Conservation (phyloP, 2,113 vertebrate species). For the Mus pahari region DNA sequence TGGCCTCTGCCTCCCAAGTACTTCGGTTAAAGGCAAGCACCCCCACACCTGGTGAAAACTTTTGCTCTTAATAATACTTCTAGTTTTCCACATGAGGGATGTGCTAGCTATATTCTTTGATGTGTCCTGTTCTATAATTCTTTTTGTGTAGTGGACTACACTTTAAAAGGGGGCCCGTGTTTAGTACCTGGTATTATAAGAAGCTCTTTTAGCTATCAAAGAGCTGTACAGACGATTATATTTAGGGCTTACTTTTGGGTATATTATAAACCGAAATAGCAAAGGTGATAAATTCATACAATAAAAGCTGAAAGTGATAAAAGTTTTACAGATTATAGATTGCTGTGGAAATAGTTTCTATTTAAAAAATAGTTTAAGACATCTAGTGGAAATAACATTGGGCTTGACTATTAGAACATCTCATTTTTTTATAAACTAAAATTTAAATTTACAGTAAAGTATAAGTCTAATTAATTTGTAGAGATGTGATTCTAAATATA, state of each 20-base stretch:
- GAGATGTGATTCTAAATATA: not conserved
- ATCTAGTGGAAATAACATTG: not conserved
- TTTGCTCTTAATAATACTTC: not conserved
- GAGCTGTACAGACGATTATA: slow-evolving; percentile 2
- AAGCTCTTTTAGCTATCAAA: not conserved
- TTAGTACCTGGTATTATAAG: not conserved
- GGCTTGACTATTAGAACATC: not conserved
- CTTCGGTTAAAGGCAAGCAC: not conserved
- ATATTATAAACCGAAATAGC: not conserved
- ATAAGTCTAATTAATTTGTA: not conserved
- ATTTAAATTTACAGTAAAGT: not conserved
- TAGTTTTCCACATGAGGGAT: not conserved
- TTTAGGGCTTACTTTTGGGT: slow-evolving; percentile 3
- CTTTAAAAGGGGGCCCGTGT: not conserved
- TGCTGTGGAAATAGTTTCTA: not conserved
- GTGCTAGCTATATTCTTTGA: not conserved
- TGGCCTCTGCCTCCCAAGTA: not conserved
- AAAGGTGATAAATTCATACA: not conserved
- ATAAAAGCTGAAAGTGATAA: not conserved
- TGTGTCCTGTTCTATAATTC: not conserved
- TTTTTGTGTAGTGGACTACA: not conserved
- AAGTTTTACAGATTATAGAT: not conserved
- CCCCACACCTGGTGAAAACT: not conserved
- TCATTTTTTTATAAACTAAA: not conserved
- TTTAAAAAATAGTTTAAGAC: not conserved